Evolutionary conservation across 1,140 invertebrate species (phyloP), one percentile per base, ranked within the genome.

Genomic region (Drosophila nannoptera): DNA sequence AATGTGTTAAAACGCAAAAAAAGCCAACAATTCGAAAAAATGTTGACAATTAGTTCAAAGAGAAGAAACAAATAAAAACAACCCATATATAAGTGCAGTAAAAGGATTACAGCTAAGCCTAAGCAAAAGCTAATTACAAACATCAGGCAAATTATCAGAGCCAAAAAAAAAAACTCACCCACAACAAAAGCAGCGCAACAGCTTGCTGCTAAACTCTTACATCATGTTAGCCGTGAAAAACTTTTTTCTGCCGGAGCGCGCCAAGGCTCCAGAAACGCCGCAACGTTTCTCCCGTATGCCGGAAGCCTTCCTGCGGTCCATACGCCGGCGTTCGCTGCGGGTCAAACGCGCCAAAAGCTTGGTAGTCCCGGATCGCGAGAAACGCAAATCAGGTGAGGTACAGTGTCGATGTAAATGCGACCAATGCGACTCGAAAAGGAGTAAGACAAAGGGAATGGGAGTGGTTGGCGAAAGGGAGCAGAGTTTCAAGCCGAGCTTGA

Each of bases 341-440:
- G 92, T 94, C 7, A 94, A 94, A 88, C 90, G 93, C 71, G 93
- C 93, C 63, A 94, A 94, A 88, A 93, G 92, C 43, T 88, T 93
- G 64, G 93, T 94, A 9, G 90, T 94, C 14, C 91, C 92, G 11
- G 84, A 89, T 75, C 91, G 90, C 62, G 93, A 94, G 88, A 94
- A 94, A 90, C 89, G 94, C 82, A 94, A 94, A 90, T 94, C 93
- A 88, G 94, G 94, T 94, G 91, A 93, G 93, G 91, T 89, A 89
- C 77, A 82, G 87, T 89, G 87, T 88, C 86, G 77, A 82, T 75
- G 64, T 68, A 67, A 76, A 63, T 65, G 84, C 75, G 78, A 77
- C 78, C 63, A 35, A 43, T 42, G 56, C 29, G 29, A 29, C 45
- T 29, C 16, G 7, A 43, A 11, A 46, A 46, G 11, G 16, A 9